A percentile compares a stretch with the other conserved stretches of the same genome.
These are phyloP conservation scores for Seriola dumerili DNA, from an alignment of 2,113 vertebrate species.

Conservation along the genomic window DNA sequence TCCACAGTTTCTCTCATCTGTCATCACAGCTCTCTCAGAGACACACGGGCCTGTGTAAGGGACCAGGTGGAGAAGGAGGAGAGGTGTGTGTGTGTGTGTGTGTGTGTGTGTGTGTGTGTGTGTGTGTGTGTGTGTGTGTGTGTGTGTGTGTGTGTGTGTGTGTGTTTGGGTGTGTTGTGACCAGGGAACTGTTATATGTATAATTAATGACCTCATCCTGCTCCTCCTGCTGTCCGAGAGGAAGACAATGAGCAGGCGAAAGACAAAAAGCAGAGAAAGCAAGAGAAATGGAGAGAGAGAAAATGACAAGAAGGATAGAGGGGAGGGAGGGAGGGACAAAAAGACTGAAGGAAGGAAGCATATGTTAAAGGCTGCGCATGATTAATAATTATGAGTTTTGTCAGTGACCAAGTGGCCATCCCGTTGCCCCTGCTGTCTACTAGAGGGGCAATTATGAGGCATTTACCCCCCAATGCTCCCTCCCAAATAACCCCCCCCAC, in stretches of 20 bases:
- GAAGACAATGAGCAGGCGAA: constrained; percentile 27
- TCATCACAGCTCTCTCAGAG: constrained; percentile 52
- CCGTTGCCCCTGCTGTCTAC: constrained; percentile 64
- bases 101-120: constrained; percentile 39
- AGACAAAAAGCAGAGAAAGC: constrained; percentile 33
- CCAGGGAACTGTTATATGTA: constrained; percentile 57
- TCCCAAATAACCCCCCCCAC: neutral
- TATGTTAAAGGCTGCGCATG: constrained; percentile 65
- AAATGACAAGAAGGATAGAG: constrained; percentile 15
- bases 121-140: constrained; percentile 35
- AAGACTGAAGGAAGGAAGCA: constrained; percentile 37
- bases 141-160: constrained; percentile 27
- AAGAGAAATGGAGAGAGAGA: constrained; percentile 44
- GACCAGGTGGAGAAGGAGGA: constrained; percentile 60
- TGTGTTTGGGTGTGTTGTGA: constrained; percentile 43
- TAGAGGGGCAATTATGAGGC: constrained; percentile 63
- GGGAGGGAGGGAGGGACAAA: constrained; percentile 20
- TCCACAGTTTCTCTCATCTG: constrained; percentile 39
- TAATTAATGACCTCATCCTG: constrained; percentile 80
- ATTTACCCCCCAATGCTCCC: constrained; percentile 35
- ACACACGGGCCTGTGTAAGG: constrained; percentile 22
- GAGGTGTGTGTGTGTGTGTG: constrained; percentile 22
- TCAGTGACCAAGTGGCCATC: constrained; percentile 52
- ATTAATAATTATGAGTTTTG: constrained; percentile 73
- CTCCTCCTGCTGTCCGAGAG: constrained; percentile 66